Evolutionary conservation across 1,140 invertebrate species (phyloP).

Genomic region (Polypedilum pembai): DNA sequence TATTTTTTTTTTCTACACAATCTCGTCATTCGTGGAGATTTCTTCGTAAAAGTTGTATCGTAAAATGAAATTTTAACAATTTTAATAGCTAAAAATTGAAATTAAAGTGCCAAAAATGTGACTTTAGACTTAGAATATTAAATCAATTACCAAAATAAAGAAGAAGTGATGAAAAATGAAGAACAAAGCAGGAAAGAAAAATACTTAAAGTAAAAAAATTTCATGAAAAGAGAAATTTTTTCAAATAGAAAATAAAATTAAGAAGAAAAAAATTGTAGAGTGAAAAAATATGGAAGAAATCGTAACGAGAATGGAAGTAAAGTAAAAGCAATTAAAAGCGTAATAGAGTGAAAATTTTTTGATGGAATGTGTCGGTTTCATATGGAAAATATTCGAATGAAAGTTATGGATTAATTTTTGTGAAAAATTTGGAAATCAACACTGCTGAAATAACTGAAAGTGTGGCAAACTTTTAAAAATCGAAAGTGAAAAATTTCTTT

Average conservation of each 20-base stretch:
- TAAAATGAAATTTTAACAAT: background rate
- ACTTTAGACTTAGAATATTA: background rate
- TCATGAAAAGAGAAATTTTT: slow-evolving; percentile 13
- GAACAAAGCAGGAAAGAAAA: background rate
- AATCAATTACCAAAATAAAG: background rate
- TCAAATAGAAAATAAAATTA: background rate
- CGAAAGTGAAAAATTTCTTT: no score
- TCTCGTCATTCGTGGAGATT: background rate
- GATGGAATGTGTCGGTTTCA: no score
- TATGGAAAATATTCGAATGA: background rate
- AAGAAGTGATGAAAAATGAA: background rate
- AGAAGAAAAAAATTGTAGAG: background rate
- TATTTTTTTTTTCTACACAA: no score
- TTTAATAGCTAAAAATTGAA: background rate
- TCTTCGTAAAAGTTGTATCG: background rate
- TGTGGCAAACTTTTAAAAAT: no score
- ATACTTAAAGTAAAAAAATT: background rate
- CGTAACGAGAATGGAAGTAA: no score
- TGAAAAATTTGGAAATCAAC: background rate
- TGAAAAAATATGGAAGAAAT: background rate
- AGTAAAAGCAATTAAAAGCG: no score
- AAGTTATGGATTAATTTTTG: background rate
- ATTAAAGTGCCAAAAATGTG: background rate
- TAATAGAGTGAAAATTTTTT: no score
- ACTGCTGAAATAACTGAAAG: no score